phyloP scores from a whole-genome alignment of 1,140 invertebrate genomes.

The Zaprionus kolodkinae region DNA sequence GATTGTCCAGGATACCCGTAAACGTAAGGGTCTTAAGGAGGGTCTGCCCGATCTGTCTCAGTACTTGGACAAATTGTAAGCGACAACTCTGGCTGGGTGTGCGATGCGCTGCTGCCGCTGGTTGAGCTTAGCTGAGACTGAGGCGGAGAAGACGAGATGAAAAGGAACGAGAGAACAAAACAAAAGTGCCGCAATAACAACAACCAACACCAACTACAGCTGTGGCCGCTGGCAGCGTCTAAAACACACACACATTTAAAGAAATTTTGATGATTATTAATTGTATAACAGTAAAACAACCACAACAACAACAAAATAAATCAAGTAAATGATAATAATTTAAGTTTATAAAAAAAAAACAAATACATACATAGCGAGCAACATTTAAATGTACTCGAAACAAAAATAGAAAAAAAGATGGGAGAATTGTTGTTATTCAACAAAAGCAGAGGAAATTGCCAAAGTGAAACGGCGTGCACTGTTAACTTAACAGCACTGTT shows the following conservation, averaged over 20 bases:
- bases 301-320: slow-evolving; percentile 74
- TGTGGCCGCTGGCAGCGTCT: slow-evolving; percentile 64
- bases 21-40: slow-evolving; percentile 99
- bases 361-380: slow-evolving; percentile 38
- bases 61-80: slow-evolving; percentile 98
- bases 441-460: not conserved
- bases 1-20: slow-evolving; percentile 97
- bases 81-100: slow-evolving; percentile 19
- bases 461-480: not conserved
- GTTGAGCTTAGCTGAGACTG: slow-evolving; percentile 41
- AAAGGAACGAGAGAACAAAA: slow-evolving; percentile 11
- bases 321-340: slow-evolving; percentile 78
- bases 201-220: slow-evolving; percentile 38
- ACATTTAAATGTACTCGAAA: slow-evolving; percentile 24
- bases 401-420: slow-evolving; percentile 7
- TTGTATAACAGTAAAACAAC: slow-evolving; percentile 74
- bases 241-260: slow-evolving; percentile 68
- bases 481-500: slow-evolving; percentile 2
- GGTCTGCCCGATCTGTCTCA: slow-evolving; percentile 95
- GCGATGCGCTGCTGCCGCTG: slow-evolving; percentile 48
- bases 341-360: slow-evolving; percentile 66
- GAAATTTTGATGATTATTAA: slow-evolving; percentile 80
- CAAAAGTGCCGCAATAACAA: slow-evolving; percentile 26
- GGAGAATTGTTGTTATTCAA: slow-evolving; percentile 6
- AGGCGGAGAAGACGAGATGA: not conserved